A percentile compares a stretch with the other conserved stretches of the same genome.
Conservation (phyloP, 2,113 vertebrate genomes). For the Apteryx owenii region DNA sequence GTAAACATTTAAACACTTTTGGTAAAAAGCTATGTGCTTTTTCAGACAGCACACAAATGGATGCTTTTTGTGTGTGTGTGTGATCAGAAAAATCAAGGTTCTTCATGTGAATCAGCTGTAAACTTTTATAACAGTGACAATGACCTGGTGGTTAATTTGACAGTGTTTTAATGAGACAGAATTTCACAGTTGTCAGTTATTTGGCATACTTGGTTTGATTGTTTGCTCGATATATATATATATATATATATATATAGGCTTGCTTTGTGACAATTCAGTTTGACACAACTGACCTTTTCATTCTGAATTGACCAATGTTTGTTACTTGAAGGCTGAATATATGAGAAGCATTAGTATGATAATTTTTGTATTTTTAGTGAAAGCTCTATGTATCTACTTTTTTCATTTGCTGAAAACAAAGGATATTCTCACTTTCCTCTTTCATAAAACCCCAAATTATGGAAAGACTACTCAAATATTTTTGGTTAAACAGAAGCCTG, state of each 20-base stretch:
- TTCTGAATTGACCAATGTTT: conserved; percentile 58
- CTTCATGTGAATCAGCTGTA: background rate
- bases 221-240: background rate
- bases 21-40: background rate
- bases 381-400: background rate
- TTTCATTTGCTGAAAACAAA: background rate
- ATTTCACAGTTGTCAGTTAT: conserved; percentile 59
- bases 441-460: background rate
- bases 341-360: background rate
- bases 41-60: background rate
- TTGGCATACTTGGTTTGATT: conserved; percentile 52
- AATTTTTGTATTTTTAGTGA: conserved; percentile 42
- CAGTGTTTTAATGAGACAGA: conserved; percentile 49
- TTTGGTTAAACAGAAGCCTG: background rate
- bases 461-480: background rate
- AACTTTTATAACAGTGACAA: conserved; percentile 15
- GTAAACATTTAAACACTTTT: background rate
- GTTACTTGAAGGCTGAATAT: conserved; percentile 25
- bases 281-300: conserved; percentile 69
- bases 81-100: background rate
- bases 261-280: conserved; percentile 35
- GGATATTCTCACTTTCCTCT: background rate
- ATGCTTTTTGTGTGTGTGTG: background rate
- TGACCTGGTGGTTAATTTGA: conserved; percentile 60
- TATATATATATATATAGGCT: background rate